Conservation (phyloP, 2,888 invertebrate genomes). For the Metalampra italica region DNA sequence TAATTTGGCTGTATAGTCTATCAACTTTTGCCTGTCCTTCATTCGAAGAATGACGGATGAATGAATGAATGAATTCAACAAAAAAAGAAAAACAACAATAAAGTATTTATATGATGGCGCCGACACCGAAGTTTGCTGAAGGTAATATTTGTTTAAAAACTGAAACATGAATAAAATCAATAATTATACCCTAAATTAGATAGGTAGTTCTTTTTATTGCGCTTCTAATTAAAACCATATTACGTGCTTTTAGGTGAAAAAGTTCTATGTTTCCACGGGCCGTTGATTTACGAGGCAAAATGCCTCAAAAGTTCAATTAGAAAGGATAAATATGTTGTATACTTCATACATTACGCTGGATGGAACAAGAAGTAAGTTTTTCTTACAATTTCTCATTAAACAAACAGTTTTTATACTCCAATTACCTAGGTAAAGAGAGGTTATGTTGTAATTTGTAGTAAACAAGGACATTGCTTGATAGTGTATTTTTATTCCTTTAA, state of each 20-base stretch:
- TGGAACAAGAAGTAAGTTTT: slow-evolving; percentile 96
- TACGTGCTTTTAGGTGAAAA: slow-evolving; percentile 83
- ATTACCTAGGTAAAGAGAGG: no score
- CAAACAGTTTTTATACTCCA: neutral
- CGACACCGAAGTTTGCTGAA: slow-evolving; percentile 86
- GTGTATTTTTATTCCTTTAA: no score
- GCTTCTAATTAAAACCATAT: neutral
- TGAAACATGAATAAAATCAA: neutral
- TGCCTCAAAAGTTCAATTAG: slow-evolving; percentile 90
- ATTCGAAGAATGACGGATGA: no score
- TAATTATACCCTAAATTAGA: neutral
- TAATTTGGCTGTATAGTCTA: no score
- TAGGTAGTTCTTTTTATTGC: neutral
- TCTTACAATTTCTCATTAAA: neutral
- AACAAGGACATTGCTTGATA: neutral
- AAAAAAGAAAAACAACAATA: no score
- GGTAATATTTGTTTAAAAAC: slow-evolving; percentile 56
- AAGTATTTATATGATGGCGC: no score
- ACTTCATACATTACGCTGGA: slow-evolving; percentile 97
- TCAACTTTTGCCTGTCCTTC: no score
- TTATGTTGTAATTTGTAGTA: no score
- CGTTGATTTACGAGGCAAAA: slow-evolving; percentile 97
- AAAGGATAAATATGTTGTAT: slow-evolving; percentile 92
- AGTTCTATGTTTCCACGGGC: slow-evolving; percentile 97
- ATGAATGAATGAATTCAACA: no score